These are phyloP conservation scores for Indri indri DNA, from an alignment of 2,113 vertebrate species.

Conservation along the genomic window DNA sequence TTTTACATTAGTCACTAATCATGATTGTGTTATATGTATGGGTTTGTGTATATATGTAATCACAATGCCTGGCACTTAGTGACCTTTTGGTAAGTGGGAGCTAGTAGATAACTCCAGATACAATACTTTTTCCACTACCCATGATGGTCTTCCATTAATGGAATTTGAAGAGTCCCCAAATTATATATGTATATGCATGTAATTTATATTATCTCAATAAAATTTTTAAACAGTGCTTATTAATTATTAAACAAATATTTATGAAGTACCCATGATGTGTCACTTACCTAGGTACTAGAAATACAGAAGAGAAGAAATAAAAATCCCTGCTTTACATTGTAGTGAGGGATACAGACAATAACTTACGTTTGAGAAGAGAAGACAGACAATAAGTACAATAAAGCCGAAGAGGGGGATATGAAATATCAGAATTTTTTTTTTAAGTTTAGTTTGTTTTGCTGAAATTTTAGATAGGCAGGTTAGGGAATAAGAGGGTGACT, in stretches of 20 bases:
- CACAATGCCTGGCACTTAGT: not conserved
- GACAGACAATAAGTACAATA: not conserved
- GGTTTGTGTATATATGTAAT: not conserved
- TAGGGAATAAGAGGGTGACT: not conserved
- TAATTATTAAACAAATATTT: not conserved
- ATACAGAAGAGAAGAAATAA: not conserved
- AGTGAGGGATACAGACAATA: not conserved
- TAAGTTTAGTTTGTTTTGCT: not conserved
- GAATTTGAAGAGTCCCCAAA: not conserved
- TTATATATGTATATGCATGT: not conserved
- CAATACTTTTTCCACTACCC: not conserved
- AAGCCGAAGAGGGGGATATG: not conserved
- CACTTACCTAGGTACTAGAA: not conserved
- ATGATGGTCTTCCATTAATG: not conserved
- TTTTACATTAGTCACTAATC: slow-evolving; percentile 5
- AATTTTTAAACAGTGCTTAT: not conserved
- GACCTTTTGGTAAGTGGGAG: not conserved
- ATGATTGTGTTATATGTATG: not conserved
- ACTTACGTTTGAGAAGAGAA: not conserved
- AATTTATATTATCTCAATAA: not conserved
- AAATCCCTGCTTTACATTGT: not conserved
- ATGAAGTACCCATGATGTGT: not conserved
- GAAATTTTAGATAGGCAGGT: not conserved
- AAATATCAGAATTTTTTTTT: not conserved
- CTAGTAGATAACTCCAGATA: not conserved